A percentile compares a stretch with the other conserved stretches of the same genome.
These are phyloP conservation scores for Somateria mollissima DNA, from an alignment of 2,797 vertebrate genomes.

Conservation along the genomic window DNA sequence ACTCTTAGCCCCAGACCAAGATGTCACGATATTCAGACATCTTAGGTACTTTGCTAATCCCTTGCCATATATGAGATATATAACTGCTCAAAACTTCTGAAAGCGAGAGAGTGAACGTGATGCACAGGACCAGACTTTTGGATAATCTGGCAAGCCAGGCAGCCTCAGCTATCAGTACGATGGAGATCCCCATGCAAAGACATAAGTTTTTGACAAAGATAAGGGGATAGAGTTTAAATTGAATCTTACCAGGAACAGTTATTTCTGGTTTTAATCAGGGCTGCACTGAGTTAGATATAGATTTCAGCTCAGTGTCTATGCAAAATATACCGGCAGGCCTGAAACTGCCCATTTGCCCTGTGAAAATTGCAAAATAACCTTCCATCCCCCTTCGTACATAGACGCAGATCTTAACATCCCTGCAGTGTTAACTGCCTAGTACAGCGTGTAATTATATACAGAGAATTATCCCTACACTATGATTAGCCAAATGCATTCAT, in stretches of 20 bases:
- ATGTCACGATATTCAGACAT: not conserved
- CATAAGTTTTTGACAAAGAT: not conserved
- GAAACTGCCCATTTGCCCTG: constrained; percentile 40
- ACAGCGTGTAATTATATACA: constrained; percentile 70
- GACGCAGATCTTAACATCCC: constrained; percentile 43
- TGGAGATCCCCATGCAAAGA: not conserved
- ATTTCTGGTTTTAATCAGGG: not conserved
- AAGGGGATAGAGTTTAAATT: not conserved
- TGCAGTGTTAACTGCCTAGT: constrained; percentile 67
- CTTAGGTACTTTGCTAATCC: not conserved
- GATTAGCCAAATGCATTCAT: constrained; percentile 72
- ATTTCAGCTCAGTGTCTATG: constrained; percentile 7
- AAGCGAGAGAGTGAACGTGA: not conserved
- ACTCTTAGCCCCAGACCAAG: not conserved
- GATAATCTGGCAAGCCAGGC: not conserved
- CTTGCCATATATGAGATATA: not conserved
- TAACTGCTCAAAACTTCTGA: not conserved
- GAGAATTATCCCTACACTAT: constrained; percentile 64
- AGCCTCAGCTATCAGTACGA: not conserved
- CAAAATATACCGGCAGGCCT: constrained; percentile 28
- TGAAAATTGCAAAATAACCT: constrained; percentile 35
- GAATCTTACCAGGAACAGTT: not conserved
- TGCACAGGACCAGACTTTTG: not conserved
- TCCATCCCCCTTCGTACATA: not conserved
- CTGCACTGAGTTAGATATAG: not conserved